Percentiles rank a stretch among this genome's conserved stretches.
phyloP scores from a whole-genome alignment of 2,113 vertebrate species.

The Cyphomyrus discorhynchus region DNA sequence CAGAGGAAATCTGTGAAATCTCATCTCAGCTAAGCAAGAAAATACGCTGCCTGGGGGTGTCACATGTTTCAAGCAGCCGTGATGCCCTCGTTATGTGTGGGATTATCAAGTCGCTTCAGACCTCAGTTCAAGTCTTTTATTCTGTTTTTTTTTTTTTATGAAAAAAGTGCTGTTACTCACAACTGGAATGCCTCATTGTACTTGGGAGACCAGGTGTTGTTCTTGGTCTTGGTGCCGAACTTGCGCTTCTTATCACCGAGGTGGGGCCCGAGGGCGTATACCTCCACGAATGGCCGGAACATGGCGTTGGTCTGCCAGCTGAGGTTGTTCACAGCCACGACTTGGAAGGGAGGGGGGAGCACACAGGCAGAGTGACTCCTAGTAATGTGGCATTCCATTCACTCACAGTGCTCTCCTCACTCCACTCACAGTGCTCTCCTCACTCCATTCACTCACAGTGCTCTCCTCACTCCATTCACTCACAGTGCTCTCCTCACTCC shows the following conservation, averaged over 20 bases:
- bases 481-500: background rate
- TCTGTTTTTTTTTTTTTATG: background rate
- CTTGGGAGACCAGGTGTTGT: constrained; percentile 98
- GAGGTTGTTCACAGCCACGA: constrained; percentile 84
- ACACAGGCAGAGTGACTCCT: background rate
- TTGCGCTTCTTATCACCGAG: constrained; percentile 90
- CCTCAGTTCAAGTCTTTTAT: background rate
- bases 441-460: background rate
- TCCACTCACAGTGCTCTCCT: background rate
- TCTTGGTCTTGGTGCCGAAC: constrained; percentile 96
- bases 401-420: background rate
- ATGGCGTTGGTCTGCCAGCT: constrained; percentile 90
- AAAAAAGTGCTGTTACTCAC: constrained; percentile 65
- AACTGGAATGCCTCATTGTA: constrained; percentile 98
- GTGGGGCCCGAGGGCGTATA: constrained; percentile 82
- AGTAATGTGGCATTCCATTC: background rate
- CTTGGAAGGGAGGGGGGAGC: constrained; percentile 49
- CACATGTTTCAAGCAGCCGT: background rate
- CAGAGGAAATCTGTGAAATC: background rate
- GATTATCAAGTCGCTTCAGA: background rate
- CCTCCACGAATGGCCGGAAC: constrained; percentile 96
- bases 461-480: background rate
- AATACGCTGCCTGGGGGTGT: background rate
- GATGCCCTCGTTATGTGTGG: background rate
- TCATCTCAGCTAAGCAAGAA: background rate